Base-by-base conservation (phyloP, 92 coral and sea anemone species). In the Blastomussa wellsi region DNA sequence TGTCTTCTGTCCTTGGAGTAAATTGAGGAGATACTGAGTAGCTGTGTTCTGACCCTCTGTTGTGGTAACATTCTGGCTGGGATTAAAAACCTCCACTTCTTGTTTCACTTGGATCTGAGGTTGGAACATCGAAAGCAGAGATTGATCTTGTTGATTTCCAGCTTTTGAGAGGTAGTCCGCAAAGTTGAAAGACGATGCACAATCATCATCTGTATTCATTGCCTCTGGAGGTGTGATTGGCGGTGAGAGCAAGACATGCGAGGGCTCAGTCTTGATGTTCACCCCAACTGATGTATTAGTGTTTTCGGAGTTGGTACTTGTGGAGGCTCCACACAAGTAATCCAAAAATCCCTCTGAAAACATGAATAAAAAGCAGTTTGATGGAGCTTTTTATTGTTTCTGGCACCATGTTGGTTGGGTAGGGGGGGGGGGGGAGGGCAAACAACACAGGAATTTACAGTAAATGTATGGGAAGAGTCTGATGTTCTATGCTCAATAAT, bases 171-270 rank as follows among this genome's bases (percentile, higher is more conserved):
- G 77, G 48, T 49, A 82, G 49, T 71, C 76, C 17, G 78, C 86
- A 70, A 82, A 52, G 79, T 42, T 70, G 37, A 86, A 57, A 7
- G 89, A 71, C 29, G 84, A 52, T 60, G 86, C 22, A 79, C 57
- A 42, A 68, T 94, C 95, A 7, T 94, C 98, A 62, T 92, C 89
- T 33, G 90, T 83, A 13, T 55, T 92, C 93, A 94, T 84, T 22
- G 87, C 64, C 65, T 94, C 88, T 32, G 95, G 94, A 51, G 98
- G 98, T 3, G 95, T 90, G 44, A 89, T 93, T 17, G 98, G 98
- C 10, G 98, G 98, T 20, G 98, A 90, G 13, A 92, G 84, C 15
- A 87, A 72, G 37, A 72, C 20, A 13, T 82, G 80, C 1, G 85
- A 74, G 31, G 93, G 92, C 32, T 94, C 98, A 14, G 87, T 82